Percentiles rank a stretch among this genome's conserved stretches.
Evolutionary conservation across 2,888 invertebrate genomes (phyloP).

Genomic region (Dorcus parallelipipedus): DNA sequence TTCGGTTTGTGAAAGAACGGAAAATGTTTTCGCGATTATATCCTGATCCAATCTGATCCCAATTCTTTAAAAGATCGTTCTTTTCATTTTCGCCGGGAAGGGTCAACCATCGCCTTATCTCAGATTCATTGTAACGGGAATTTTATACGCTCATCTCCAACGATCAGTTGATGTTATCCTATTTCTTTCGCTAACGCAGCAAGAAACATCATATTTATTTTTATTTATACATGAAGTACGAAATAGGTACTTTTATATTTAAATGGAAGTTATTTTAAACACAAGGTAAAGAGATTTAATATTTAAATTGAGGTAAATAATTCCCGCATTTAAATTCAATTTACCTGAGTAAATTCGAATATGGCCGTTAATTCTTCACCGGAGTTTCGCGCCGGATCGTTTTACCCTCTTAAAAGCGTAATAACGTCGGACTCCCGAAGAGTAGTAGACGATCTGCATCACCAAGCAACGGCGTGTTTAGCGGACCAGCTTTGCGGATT

Average conservation of each 20-base stretch:
- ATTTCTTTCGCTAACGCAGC: too few relatives aligned
- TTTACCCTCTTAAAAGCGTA: conserved; percentile 44
- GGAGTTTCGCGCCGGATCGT: conserved; percentile 7
- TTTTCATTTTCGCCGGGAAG: conserved; percentile 23
- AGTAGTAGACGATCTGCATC: conserved; percentile 23
- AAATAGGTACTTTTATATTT: too few relatives aligned
- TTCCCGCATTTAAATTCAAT: neutral
- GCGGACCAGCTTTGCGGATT: conserved; percentile 29
- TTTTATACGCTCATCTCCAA: conserved; percentile 4
- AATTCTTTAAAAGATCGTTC: conserved; percentile 25
- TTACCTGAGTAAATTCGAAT: conserved; percentile 2
- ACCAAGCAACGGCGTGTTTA: conserved; percentile 24
- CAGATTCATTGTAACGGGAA: conserved; percentile 9
- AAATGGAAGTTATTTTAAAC: too few relatives aligned
- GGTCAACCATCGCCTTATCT: conserved; percentile 18
- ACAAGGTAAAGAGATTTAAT: too few relatives aligned
- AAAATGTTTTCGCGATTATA: conserved; percentile 1
- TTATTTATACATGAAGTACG: too few relatives aligned
- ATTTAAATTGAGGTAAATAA: too few relatives aligned
- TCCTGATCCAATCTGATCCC: conserved; percentile 25
- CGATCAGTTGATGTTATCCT: conserved; percentile 9
- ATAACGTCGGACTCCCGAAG: conserved; percentile 34
- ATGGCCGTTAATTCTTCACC: neutral
- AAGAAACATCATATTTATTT: too few relatives aligned
- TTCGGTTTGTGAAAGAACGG: neutral